Evolutionary conservation across 2,888 invertebrate genomes (phyloP).

Genomic region (Leptura quadrifasciata): DNA sequence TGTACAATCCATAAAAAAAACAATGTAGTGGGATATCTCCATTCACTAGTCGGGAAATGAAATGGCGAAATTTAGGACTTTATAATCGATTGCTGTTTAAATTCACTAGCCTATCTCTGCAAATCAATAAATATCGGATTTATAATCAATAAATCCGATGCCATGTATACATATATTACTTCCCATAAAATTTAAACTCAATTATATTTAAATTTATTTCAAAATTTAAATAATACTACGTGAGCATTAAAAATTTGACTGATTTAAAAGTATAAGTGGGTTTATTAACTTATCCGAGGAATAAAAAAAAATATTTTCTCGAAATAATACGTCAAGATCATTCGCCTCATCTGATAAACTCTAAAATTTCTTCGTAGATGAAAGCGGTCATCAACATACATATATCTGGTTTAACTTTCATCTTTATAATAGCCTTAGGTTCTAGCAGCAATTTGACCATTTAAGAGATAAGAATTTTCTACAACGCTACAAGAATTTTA

Average conservation of each 20-base stretch:
- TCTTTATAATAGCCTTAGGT: constrained; percentile 18
- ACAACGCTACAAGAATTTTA: constrained; percentile 5
- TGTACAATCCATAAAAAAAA: too few relatives aligned
- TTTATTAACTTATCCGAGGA: background rate
- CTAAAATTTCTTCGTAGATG: constrained; percentile 11
- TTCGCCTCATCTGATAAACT: background rate
- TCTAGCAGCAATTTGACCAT: constrained; percentile 13
- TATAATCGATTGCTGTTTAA: too few relatives aligned
- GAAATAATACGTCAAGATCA: background rate
- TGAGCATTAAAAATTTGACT: background rate
- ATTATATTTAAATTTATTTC: too few relatives aligned
- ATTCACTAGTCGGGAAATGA: too few relatives aligned
- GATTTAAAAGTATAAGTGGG: background rate
- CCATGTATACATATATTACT: too few relatives aligned
- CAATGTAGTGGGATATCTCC: too few relatives aligned
- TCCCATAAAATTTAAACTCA: too few relatives aligned
- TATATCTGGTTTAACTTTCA: constrained; percentile 29
- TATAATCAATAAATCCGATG: too few relatives aligned
- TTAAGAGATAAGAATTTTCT: constrained; percentile 27
- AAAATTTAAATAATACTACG: background rate
- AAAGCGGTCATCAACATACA: background rate
- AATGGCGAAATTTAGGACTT: too few relatives aligned
- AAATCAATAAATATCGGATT: too few relatives aligned
- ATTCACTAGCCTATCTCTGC: too few relatives aligned
- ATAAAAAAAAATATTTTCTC: constrained; percentile 7